These are phyloP conservation scores for Heterohyrax brucei DNA, from an alignment of 2,797 vertebrate genomes.

Conservation along the genomic window DNA sequence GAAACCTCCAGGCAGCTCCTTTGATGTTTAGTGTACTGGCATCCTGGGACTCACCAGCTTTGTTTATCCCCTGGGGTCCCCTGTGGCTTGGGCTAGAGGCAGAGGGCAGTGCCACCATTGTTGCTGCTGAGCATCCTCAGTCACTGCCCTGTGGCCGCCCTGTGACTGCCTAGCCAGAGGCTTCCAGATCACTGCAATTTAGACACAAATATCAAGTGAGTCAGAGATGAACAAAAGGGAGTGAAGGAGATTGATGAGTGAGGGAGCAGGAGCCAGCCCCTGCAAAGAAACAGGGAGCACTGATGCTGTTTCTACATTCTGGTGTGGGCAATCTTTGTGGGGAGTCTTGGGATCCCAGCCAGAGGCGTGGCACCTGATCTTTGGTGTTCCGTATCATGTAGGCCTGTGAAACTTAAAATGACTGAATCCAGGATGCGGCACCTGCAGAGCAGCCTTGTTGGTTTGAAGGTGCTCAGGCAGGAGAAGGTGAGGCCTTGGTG, in stretches of 20 bases:
- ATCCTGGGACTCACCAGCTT: background rate
- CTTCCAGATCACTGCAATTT: slow-evolving; percentile 10
- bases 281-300: background rate
- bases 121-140: background rate
- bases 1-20: background rate
- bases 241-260: background rate
- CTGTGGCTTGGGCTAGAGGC: background rate
- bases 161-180: background rate
- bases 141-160: background rate
- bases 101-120: background rate
- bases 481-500: background rate
- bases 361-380: rapidly evolving
- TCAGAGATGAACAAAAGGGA: background rate
- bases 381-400: background rate
- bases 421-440: background rate
- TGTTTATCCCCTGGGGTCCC: background rate
- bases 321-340: background rate
- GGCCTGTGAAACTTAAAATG: background rate
- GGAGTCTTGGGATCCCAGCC: background rate
- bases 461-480: background rate
- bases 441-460: background rate
- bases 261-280: background rate
- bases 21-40: background rate
- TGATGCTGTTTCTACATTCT: slow-evolving; percentile 33
- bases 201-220: background rate